Percentiles rank a stretch among this genome's conserved stretches.
phyloP scores from a whole-genome alignment of 1,140 invertebrate genomes.

The Papilio polytes region DNA sequence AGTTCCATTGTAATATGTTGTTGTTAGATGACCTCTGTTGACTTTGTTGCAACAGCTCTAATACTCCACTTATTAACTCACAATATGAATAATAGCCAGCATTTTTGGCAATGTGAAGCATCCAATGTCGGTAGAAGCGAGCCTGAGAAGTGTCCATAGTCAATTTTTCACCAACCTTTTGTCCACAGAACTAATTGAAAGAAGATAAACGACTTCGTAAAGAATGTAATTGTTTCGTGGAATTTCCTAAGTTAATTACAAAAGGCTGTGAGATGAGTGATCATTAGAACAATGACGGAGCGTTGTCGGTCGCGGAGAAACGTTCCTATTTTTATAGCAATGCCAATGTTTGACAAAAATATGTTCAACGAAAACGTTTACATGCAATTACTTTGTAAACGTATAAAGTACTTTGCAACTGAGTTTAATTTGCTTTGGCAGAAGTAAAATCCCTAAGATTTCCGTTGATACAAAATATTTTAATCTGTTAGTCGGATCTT shows the following conservation, averaged over 20 bases:
- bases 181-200: slow-evolving; percentile 23
- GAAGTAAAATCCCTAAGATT: not conserved
- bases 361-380: not conserved
- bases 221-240: slow-evolving; percentile 35
- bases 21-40: not conserved
- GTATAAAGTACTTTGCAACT: not conserved
- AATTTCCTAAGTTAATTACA: slow-evolving; percentile 36
- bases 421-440: not conserved
- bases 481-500: not conserved
- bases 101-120: not conserved
- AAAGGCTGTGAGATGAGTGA: slow-evolving; percentile 7
- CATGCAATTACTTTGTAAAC: not conserved
- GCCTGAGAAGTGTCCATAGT: slow-evolving; percentile 1
- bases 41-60: not conserved
- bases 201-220: slow-evolving; percentile 27
- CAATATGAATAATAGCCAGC: not conserved
- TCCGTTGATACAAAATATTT: slow-evolving; percentile 4
- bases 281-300: not conserved
- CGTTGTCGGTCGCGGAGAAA: not conserved
- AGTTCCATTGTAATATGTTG: not conserved
- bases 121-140: not conserved
- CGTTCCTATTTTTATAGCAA: not conserved
- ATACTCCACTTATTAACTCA: too few species aligned
- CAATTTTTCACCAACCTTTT: slow-evolving; percentile 27
- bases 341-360: not conserved